phyloP scores from a whole-genome alignment of 2,888 invertebrate genomes.

The Drosophila aldrichi region DNA sequence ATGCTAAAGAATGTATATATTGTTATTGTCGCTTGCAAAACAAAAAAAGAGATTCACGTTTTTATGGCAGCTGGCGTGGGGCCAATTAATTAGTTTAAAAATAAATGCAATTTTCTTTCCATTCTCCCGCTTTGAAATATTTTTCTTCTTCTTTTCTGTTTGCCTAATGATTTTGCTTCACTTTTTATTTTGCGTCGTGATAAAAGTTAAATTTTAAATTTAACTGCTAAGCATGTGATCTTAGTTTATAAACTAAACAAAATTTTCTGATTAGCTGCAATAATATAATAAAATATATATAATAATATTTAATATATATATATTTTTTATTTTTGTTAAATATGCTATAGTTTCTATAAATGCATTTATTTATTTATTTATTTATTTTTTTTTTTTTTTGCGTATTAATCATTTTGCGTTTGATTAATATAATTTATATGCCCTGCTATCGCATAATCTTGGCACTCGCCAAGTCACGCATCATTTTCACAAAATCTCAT shows the following conservation, averaged over 20 bases:
- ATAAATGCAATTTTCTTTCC: conserved; percentile 68
- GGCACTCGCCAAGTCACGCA: conserved; percentile 3
- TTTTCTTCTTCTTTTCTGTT: conserved; percentile 16
- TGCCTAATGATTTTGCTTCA: conserved; percentile 24
- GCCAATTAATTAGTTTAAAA: conserved; percentile 80
- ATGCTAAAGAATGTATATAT: conserved; percentile 42
- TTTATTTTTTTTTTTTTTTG: no score
- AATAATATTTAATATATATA: no score
- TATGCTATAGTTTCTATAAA: no score
- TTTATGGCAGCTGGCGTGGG: conserved; percentile 74
- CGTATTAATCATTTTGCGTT: no score
- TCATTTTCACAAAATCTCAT: conserved; percentile 33
- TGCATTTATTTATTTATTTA: no score
- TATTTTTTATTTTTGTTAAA: no score
- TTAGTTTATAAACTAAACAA: background rate
- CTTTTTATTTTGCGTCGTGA: conserved; percentile 35
- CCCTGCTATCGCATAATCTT: conserved; percentile 14
- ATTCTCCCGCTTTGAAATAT: conserved; percentile 19
- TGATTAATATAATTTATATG: conserved; percentile 38
- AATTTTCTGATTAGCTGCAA: no score
- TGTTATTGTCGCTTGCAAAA: conserved; percentile 42
- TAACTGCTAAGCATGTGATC: conserved; percentile 13
- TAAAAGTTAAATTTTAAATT: conserved; percentile 34
- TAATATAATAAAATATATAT: no score
- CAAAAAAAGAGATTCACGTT: conserved; percentile 73